A percentile compares a stretch with the other conserved stretches of the same genome.
Conservation (phyloP, 2,888 invertebrate genomes). For the Trimorus sp. region DNA sequence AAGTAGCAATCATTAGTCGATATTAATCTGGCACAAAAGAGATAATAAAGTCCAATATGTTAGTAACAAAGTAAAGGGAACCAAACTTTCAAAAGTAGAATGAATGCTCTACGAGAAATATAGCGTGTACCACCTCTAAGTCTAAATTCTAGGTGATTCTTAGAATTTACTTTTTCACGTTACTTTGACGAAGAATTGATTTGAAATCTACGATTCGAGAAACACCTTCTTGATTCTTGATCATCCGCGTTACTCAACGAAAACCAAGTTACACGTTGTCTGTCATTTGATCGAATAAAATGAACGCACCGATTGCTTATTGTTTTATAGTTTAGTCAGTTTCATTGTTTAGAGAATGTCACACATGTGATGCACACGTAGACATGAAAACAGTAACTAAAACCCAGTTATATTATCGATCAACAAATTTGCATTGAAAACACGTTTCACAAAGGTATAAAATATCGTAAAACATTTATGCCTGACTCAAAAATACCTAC, state of each 20-base stretch:
- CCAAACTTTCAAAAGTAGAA: slow-evolving; percentile 59
- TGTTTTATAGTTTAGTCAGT: slow-evolving; percentile 25
- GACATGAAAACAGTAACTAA: not conserved
- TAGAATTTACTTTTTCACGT: slow-evolving; percentile 41
- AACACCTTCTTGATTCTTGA: slow-evolving; percentile 39
- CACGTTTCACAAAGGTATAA: not conserved
- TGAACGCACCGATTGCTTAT: slow-evolving; percentile 53
- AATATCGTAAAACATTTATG: slow-evolving; percentile 11
- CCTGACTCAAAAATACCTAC: not conserved
- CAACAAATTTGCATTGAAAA: slow-evolving; percentile 10
- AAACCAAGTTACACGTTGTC: not conserved
- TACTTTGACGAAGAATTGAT: slow-evolving; percentile 33
- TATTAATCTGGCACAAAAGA: slow-evolving; percentile 55
- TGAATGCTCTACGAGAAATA: slow-evolving; percentile 65
- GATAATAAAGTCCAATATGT: slow-evolving; percentile 59
- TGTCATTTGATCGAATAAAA: not conserved
- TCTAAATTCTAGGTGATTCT: slow-evolving; percentile 62
- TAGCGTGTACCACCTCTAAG: slow-evolving; percentile 65
- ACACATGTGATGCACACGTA: slow-evolving; percentile 3
- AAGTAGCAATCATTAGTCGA: slow-evolving; percentile 37
- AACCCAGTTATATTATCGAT: not conserved
- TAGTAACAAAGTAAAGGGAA: slow-evolving; percentile 63
- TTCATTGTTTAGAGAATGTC: not conserved
- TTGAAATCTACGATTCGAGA: slow-evolving; percentile 28
- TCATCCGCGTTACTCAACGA: no score